These are phyloP conservation scores for Cerastis rubricosa DNA, from an alignment of 2,888 invertebrate genomes.

Conservation along the genomic window DNA sequence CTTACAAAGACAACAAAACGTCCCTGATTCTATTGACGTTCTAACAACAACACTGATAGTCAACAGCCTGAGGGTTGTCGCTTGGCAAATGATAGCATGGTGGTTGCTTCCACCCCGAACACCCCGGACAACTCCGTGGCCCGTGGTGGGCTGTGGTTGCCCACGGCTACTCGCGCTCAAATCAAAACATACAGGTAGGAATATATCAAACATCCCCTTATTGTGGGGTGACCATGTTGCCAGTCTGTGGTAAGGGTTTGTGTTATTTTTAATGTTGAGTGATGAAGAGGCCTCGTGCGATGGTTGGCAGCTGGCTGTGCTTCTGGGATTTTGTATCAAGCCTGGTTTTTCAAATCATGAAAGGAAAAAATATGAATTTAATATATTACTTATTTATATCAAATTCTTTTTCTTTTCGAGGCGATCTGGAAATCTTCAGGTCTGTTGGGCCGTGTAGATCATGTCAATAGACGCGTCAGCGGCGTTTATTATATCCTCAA, in stretches of 20 bases:
- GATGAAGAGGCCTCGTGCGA: neutral
- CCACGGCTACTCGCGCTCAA: slow-evolving; percentile 68
- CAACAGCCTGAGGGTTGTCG: slow-evolving; percentile 59
- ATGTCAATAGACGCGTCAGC: neutral
- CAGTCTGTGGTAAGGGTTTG: neutral
- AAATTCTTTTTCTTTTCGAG: neutral
- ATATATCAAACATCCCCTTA: slow-evolving; percentile 80
- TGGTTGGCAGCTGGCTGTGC: neutral
- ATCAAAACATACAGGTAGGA: slow-evolving; percentile 87
- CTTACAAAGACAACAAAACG: slow-evolving; percentile 34
- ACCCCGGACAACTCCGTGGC: slow-evolving; percentile 16
- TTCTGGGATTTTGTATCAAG: neutral
- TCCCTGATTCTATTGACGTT: slow-evolving; percentile 50
- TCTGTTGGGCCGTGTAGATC: neutral
- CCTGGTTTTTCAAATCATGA: neutral
- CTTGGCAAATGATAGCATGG: slow-evolving; percentile 56
- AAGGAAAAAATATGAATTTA: neutral
- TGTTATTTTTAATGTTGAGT: neutral
- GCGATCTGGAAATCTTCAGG: neutral
- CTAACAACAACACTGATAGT: slow-evolving; percentile 40
- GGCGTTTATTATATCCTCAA: neutral
- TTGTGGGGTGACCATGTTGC: slow-evolving; percentile 55
- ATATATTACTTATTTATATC: neutral
- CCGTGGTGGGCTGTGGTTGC: slow-evolving; percentile 12
- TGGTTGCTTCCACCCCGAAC: slow-evolving; percentile 30